phyloP scores from a whole-genome alignment of 2,888 invertebrate genomes.

The Netelia virgata region DNA sequence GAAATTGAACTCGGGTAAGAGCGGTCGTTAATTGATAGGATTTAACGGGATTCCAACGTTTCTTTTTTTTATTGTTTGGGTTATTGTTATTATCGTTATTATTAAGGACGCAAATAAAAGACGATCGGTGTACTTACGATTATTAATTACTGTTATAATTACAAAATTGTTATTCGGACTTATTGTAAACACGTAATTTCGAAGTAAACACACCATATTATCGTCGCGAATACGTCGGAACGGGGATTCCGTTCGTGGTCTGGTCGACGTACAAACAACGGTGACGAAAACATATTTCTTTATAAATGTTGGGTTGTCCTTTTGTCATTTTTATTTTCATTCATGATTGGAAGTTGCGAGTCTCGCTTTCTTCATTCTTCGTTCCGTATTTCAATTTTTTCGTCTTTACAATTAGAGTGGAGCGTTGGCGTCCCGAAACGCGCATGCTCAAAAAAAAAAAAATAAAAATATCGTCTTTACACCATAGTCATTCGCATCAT shows the following conservation, averaged over 20 bases:
- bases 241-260: conserved; percentile 1
- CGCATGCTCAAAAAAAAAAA: conserved; percentile 13
- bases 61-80: conserved; percentile 66
- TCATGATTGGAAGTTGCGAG: conserved; percentile 49
- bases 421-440: conserved; percentile 33
- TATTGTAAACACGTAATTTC: conserved; percentile 63
- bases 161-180: conserved; percentile 71
- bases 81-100: conserved; percentile 71
- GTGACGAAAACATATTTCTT: conserved; percentile 46
- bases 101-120: conserved; percentile 72
- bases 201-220: conserved; percentile 54
- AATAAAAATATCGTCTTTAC: conserved; percentile 24
- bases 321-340: conserved; percentile 67
- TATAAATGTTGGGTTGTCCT: conserved; percentile 63
- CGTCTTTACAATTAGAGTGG: conserved; percentile 43
- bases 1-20: conserved; percentile 47
- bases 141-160: conserved; percentile 69
- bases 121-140: conserved; percentile 67
- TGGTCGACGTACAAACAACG: conserved; percentile 8
- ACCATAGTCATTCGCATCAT: conserved; percentile 50
- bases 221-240: conserved; percentile 25
- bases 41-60: conserved; percentile 50
- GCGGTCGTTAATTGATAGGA: conserved; percentile 49
- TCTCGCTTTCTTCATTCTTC: conserved; percentile 15
- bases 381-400: conserved; percentile 27